phyloP scores from a whole-genome alignment of 1,140 invertebrate species.

The Rhopalosiphum padi region DNA sequence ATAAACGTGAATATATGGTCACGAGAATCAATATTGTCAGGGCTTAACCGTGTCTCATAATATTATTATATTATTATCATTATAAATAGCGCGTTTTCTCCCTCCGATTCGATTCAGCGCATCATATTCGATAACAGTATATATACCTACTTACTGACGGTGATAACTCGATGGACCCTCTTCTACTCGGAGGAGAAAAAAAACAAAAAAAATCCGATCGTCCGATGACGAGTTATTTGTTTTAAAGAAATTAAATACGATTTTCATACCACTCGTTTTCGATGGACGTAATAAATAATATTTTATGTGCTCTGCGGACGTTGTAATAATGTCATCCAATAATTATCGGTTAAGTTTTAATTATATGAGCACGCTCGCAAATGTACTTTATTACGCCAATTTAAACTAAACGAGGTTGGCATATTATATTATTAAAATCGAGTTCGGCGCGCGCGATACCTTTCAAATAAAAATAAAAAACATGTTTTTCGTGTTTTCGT shows the following conservation, averaged over 20 bases:
- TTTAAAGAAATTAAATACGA: neutral
- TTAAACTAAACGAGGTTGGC: neutral
- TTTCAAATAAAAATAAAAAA: slow-evolving; percentile 2
- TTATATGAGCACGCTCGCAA: neutral
- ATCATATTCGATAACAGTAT: neutral
- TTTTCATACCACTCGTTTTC: neutral
- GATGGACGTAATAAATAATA: neutral
- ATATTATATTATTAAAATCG: neutral
- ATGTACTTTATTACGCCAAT: neutral
- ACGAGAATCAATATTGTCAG: neutral
- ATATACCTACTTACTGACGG: neutral
- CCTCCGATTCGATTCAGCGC: neutral
- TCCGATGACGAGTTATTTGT: neutral
- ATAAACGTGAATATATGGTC: neutral
- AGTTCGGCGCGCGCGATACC: neutral
- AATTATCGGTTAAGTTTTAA: neutral
- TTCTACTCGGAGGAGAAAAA: neutral
- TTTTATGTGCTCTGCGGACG: neutral
- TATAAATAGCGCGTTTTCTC: neutral
- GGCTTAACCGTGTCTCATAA: neutral
- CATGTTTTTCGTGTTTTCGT: slow-evolving; percentile 15
- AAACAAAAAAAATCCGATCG: neutral
- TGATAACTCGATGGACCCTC: neutral
- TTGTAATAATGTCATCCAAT: neutral
- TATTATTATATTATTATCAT: neutral